These are phyloP conservation scores for Hybognathus amarus DNA, from an alignment of 2,797 vertebrate species.

Conservation along the genomic window DNA sequence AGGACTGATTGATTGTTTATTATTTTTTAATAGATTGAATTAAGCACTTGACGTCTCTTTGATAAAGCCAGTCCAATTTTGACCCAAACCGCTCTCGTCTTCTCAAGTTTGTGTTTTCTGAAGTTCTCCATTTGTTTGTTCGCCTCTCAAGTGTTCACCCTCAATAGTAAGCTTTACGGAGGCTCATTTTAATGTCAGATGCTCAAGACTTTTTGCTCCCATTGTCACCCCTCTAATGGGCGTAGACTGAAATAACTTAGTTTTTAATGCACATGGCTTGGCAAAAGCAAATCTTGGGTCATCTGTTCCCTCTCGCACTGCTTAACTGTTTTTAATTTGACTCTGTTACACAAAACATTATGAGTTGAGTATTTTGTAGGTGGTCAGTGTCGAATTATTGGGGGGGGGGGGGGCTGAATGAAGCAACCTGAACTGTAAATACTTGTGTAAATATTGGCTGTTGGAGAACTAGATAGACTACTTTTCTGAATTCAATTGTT, in stretches of 20 bases:
- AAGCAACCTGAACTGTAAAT: conserved; percentile 85
- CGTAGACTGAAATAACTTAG: not conserved
- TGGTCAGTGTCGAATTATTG: not conserved
- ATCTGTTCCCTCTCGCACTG: not conserved
- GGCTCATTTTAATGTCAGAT: not conserved
- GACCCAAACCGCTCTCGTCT: conserved; percentile 11
- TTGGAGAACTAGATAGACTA: conserved; percentile 94
- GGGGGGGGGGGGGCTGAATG: conserved; percentile 69
- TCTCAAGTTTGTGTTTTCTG: conserved; percentile 5
- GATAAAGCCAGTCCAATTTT: conserved; percentile 10
- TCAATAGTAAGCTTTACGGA: not conserved
- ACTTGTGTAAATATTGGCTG: conserved; percentile 94
- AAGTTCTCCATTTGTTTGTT: not conserved
- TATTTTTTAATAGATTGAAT: conserved; percentile 7
- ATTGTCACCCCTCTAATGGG: conserved; percentile 1
- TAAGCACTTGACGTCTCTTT: conserved; percentile 18
- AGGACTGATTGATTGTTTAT: not conserved
- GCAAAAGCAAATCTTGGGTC: not conserved
- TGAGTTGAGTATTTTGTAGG: conserved; percentile 14
- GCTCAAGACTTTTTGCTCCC: not conserved
- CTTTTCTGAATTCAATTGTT: conserved; percentile 98
- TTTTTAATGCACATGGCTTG: not conserved
- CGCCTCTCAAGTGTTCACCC: not conserved
- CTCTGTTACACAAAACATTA: conserved; percentile 9
- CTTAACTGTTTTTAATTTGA: conserved; percentile 7